A percentile compares a stretch with the other conserved stretches of the same genome.
Conservation (phyloP, 2,113 vertebrate species). For the Passer montanus region DNA sequence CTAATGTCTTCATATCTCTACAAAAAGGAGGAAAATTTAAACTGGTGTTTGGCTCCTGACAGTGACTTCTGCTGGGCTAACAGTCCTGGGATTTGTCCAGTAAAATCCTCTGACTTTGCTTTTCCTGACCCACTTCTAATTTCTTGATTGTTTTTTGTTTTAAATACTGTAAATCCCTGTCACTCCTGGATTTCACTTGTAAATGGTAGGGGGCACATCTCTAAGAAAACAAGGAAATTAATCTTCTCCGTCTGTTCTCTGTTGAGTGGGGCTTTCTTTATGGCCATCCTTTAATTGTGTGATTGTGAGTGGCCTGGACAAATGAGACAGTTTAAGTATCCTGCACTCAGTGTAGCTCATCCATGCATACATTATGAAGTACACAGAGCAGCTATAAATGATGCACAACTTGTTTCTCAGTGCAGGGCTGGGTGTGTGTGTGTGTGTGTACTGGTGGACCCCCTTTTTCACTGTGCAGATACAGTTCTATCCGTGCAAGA, state of each 20-base stretch:
- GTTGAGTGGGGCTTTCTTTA: background rate
- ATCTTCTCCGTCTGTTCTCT: background rate
- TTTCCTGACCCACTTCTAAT: background rate
- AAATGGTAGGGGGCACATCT: accelerated
- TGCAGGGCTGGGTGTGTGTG: background rate
- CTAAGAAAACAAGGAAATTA: background rate
- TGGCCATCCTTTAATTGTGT: background rate
- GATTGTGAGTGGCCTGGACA: background rate
- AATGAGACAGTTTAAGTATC: background rate
- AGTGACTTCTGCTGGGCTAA: background rate
- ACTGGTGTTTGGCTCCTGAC: background rate
- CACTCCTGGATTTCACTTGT: background rate
- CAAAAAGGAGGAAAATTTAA: background rate
- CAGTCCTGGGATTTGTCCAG: background rate
- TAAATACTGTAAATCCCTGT: background rate
- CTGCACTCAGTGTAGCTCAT: background rate
- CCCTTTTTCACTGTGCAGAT: background rate
- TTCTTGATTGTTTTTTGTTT: background rate
- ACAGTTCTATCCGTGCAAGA: background rate
- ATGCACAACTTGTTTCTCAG: background rate
- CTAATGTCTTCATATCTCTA: background rate
- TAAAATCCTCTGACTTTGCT: background rate
- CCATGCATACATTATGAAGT: background rate
- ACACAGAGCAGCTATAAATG: background rate
- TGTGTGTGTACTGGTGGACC: background rate